These are phyloP conservation scores for Zhengitettix transpicula DNA, from an alignment of 2,888 invertebrate species.

Conservation along the genomic window DNA sequence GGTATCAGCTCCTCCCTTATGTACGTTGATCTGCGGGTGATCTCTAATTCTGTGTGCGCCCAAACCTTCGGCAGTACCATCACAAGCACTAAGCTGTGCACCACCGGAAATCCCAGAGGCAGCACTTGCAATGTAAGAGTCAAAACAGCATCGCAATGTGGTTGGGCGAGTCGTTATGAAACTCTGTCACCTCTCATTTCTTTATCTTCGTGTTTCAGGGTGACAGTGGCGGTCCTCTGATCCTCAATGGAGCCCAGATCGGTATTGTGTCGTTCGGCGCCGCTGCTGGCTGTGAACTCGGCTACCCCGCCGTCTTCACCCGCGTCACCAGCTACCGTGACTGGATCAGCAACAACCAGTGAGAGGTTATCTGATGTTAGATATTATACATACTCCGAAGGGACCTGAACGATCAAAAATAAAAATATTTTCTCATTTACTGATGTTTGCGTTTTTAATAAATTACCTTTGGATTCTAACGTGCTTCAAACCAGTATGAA, in stretches of 20 bases:
- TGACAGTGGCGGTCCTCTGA: slow-evolving; percentile 19
- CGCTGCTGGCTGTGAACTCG: slow-evolving; percentile 13
- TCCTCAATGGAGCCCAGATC: slow-evolving; percentile 10
- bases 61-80: slow-evolving; percentile 15
- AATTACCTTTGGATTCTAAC: too few species aligned
- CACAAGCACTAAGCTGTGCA: slow-evolving; percentile 1
- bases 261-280: slow-evolving; percentile 17
- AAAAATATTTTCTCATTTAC: too few species aligned
- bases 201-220: slow-evolving; percentile 14
- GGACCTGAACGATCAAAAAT: too few species aligned
- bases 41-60: slow-evolving; percentile 17
- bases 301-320: slow-evolving; percentile 16
- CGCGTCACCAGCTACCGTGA: slow-evolving; percentile 14
- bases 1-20: slow-evolving; percentile 12
- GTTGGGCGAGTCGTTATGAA: neutral
- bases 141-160: neutral
- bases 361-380: too few species aligned
- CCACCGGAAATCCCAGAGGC: neutral
- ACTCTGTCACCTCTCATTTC: neutral
- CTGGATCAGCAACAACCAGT: slow-evolving; percentile 11
- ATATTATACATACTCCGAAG: too few species aligned
- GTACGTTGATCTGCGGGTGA: slow-evolving; percentile 16
- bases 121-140: neutral
- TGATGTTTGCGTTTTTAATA: too few species aligned
- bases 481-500: too few species aligned